phyloP scores from a whole-genome alignment of 2,113 vertebrate genomes.

The Notothenia coriiceps region DNA sequence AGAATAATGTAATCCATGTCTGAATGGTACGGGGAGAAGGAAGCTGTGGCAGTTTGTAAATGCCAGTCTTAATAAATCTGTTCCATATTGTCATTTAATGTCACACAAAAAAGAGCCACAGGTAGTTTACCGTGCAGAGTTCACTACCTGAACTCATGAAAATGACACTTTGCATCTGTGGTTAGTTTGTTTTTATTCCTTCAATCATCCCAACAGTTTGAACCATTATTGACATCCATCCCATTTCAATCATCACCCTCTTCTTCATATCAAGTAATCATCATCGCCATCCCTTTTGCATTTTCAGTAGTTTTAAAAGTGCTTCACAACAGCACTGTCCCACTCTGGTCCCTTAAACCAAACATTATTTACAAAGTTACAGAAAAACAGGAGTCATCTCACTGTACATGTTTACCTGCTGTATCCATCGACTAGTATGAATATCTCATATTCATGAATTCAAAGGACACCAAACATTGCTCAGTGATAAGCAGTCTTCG shows the following conservation, averaged over 20 bases:
- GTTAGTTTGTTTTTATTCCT: slow-evolving; percentile 64
- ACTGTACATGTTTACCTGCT: slow-evolving; percentile 31
- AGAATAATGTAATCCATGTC: not conserved
- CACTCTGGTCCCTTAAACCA: slow-evolving; percentile 69
- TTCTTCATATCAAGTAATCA: slow-evolving; percentile 59
- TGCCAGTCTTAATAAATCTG: too few species aligned
- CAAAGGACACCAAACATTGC: slow-evolving; percentile 41
- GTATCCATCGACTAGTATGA: slow-evolving; percentile 26
- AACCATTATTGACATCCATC: slow-evolving; percentile 23
- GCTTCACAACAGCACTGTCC: slow-evolving; percentile 45
- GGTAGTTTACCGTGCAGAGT: not conserved
- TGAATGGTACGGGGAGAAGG: not conserved
- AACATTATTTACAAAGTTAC: slow-evolving; percentile 54
- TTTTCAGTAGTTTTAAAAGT: slow-evolving; percentile 81
- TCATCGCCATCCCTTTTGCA: slow-evolving; percentile 62
- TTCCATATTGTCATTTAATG: not conserved
- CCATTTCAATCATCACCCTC: not conserved
- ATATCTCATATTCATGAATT: slow-evolving; percentile 44
- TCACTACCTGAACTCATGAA: too few species aligned
- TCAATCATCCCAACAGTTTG: slow-evolving; percentile 22
- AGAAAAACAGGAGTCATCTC: slow-evolving; percentile 29
- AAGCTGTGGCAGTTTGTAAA: not conserved
- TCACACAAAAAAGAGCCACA: not conserved
- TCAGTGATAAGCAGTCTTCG: slow-evolving; percentile 26
- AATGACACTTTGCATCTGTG: not conserved